Evolutionary conservation across 64 coral and sea anemone genomes (phyloP), one percentile per base, ranked within the genome.

Genomic region (Platygyra sinensis): DNA sequence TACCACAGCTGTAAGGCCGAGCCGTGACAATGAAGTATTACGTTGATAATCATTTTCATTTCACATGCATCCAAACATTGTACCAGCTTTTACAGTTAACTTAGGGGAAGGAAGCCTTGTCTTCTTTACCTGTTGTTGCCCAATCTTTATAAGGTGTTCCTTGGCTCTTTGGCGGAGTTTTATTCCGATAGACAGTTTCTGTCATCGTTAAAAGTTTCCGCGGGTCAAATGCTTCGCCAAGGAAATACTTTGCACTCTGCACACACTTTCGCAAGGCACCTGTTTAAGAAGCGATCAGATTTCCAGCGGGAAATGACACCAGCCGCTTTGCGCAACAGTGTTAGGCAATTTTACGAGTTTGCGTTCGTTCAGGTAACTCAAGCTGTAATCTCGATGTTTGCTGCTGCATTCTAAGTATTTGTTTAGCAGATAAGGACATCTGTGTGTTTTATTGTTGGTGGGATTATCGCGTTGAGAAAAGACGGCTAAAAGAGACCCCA

Each of bases 141-240:
- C 81, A 85, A 38, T 85, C 81, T 85, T 85, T 85, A 13, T 85
- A 85, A 17, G 81, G 62, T 50, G 24, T 85, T 11, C 24, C 81
- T 29, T 29, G 51, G 32, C 11, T 52, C 19, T 69, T 85, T 14
- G 61, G 62, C 12, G 15, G 6, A 46, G 51, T 85, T 25, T 85
- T 11, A 38, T n/a, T n/a, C n/a, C n/a, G n/a, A n/a, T 84, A 25
- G 1, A 84, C 2, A 25, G 61, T 69, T 84, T 72, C 81, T 51
- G 62, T 22, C 81, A 85, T 85, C 39, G 46, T 51, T 64, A 10
- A 11, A 85, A 13, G 25, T 85, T 51, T 1, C 10, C n/a, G n/a
- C 22, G 12, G 10, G 61, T 71, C 13, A 15, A 67, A 39, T 42
- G 38, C 20, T n/a, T 71, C 30, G 20, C 6, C 60, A 49, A 36